Base-by-base conservation (phyloP, 2,797 vertebrate species). In the Tapera naevia region DNA sequence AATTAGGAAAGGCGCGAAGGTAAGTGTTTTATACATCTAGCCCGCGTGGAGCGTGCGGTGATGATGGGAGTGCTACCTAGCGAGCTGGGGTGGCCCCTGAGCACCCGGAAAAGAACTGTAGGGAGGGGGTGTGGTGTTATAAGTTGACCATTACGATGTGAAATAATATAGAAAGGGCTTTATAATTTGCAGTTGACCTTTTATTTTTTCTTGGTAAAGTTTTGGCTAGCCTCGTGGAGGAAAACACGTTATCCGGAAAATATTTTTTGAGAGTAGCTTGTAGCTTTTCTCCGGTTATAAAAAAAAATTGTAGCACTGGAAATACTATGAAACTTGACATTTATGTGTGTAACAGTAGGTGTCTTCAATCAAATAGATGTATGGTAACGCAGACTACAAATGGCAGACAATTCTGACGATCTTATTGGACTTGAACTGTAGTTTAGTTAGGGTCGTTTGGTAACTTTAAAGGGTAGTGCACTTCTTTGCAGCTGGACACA, bases 311-410 rank as follows among this genome's bases (percentile, higher is more conserved):
- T 67, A 87, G 61, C 71, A 30, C 74, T 96, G 94, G 90, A 95
- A 96, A 96, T 96, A 96, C 96, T 93, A 97, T 97, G 95, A 95
- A 97, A 94, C 69, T 92, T 95, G 95, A 96, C 93, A 93, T 95
- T 97, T 97, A 95, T 94, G 91, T 95, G 89, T 80, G 91, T 94
- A 96, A 86, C 80, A 87, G 91, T 95, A 95, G 88, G 82, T 94
- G 93, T 95, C 89, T 94, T 96, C 96, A 93, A 96, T 95, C 96
- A 96, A 86, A 79, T 50, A 96, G 95, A 97, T 96, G 94, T 95
- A 96, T 95, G 86, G 87, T 65, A 93, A 85, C 57, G 35, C n/a
- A 88, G 75, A 81, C 89, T 88, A 88, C 84, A 94, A 94, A 95
- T 91, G 96, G 96, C 96, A 95, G 94, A 92, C 73, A 84, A 92